A percentile compares a stretch with the other conserved stretches of the same genome.
phyloP scores from a whole-genome alignment of 92 coral and sea anemone species.

The Parazoanthus swiftii region DNA sequence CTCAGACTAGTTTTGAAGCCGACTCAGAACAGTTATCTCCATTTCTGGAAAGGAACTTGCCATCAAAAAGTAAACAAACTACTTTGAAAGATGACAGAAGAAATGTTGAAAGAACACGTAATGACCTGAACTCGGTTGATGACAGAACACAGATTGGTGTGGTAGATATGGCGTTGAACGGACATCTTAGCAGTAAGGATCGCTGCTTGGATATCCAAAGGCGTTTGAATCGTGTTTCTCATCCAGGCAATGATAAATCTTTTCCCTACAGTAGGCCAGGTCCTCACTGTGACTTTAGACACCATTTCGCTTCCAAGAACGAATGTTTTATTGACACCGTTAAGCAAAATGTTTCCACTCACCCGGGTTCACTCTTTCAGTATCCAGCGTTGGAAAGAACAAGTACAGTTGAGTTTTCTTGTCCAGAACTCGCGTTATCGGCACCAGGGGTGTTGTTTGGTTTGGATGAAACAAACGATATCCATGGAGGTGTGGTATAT shows the following conservation, averaged over 20 bases:
- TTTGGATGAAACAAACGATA: neutral
- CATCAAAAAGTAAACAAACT: neutral
- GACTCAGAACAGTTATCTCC: constrained; percentile 27
- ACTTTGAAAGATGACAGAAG: neutral
- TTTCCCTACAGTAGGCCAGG: constrained; percentile 16
- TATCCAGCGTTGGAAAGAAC: constrained; percentile 22
- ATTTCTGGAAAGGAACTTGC: neutral
- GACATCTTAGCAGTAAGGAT: neutral
- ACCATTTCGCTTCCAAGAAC: neutral
- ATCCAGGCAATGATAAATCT: neutral
- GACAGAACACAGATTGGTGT: neutral
- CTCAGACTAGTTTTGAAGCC: constrained; percentile 7
- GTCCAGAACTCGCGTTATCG: neutral
- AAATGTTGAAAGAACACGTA: neutral
- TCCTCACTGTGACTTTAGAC: neutral
- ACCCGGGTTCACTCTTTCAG: constrained; percentile 29
- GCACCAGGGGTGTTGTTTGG: constrained; percentile 17
- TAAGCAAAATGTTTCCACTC: neutral
- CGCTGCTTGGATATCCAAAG: neutral
- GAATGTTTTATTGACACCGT: neutral
- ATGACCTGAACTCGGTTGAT: neutral
- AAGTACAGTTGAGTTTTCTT: neutral
- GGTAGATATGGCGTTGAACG: neutral
- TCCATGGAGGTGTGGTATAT: neutral
- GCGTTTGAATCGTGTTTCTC: neutral